phyloP scores from a whole-genome alignment of 2,797 vertebrate species.

The Rhinella marina region DNA sequence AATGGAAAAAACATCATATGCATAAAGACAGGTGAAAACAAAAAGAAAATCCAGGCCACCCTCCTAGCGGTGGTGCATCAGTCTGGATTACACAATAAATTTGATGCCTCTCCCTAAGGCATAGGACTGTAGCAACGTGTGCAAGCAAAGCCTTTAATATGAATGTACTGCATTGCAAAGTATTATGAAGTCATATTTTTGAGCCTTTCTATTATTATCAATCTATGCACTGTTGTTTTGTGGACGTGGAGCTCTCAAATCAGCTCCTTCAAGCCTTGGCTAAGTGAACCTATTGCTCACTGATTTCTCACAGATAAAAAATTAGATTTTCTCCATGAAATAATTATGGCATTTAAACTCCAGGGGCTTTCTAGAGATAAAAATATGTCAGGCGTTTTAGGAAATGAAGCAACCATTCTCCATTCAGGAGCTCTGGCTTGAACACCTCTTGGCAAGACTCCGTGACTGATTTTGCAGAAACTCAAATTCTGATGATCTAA shows the following conservation, averaged over 20 bases:
- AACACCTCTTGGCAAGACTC: constrained; percentile 31
- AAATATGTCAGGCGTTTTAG: constrained; percentile 36
- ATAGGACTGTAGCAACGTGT: not conserved
- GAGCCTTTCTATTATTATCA: not conserved
- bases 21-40: not conserved
- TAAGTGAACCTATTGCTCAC: not conserved
- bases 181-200: constrained; percentile 28
- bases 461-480: constrained; percentile 41
- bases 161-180: constrained; percentile 8
- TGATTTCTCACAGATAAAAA: constrained; percentile 28
- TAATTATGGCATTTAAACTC: constrained; percentile 43
- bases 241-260: not conserved
- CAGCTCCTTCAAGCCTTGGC: not conserved
- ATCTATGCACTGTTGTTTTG: not conserved
- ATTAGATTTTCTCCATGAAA: constrained; percentile 34
- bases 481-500: constrained; percentile 55
- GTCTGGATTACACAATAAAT: not conserved
- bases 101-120: not conserved
- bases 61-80: not conserved
- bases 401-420: constrained; percentile 25
- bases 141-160: constrained; percentile 21
- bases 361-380: constrained; percentile 42
- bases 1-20: not conserved
- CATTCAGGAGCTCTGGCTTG: not conserved
- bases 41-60: not conserved